Conservation (phyloP, 2,888 invertebrate species). For the Patella depressa region DNA sequence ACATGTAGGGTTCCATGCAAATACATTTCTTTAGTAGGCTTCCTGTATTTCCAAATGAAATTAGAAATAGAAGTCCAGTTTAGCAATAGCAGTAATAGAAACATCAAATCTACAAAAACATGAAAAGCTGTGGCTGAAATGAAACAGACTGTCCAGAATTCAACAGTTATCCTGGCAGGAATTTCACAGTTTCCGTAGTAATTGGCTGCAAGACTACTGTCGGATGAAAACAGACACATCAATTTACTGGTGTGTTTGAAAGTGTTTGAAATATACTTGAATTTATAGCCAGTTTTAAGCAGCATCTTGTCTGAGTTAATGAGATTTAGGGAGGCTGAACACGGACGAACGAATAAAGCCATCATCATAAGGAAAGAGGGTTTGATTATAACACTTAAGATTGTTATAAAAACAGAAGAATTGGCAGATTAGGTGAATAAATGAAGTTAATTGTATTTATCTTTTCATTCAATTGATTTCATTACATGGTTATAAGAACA, state of each 20-base stretch:
- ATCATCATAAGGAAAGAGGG: not conserved
- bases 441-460: constrained; percentile 5
- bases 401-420: not conserved
- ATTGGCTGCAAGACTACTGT: not conserved
- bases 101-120: no score
- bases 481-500: not conserved
- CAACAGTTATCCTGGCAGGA: not conserved
- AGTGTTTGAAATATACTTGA: constrained; percentile 5
- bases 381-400: constrained; percentile 1
- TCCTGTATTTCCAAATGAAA: no score
- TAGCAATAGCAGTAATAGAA: no score
- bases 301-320: not conserved
- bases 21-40: no score
- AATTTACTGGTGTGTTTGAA: constrained; percentile 5
- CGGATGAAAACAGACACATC: constrained; percentile 7
- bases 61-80: no score
- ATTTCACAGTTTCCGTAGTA: constrained; percentile 8
- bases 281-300: constrained; percentile 9
- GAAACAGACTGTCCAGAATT: no score
- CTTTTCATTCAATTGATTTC: not conserved
- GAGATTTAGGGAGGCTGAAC: constrained; percentile 1
- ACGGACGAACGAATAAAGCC: not conserved
- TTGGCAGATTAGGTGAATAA: constrained; percentile 8
- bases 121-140: no score
- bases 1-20: no score